Evolutionary conservation across 2,113 vertebrate genomes (phyloP), one percentile per base, ranked within the genome.

Genomic region (Papio anubis): DNA sequence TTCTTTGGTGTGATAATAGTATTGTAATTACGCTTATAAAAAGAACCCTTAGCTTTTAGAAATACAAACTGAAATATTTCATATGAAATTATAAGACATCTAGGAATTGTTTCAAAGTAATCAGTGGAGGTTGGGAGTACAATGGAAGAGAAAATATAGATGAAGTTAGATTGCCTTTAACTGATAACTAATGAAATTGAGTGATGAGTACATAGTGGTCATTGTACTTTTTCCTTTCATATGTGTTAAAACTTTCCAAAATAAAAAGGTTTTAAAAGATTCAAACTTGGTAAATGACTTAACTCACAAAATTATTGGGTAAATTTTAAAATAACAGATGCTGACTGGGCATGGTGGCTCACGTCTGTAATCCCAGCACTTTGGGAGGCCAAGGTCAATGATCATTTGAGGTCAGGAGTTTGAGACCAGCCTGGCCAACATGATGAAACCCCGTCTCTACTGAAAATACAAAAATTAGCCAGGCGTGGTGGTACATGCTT

Each of bases 71-170:
- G 38, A 90, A 81, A 79, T 59, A 76, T 66, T 90, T 70, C 50
- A 87, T 48, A 75, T 50, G 8, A 95, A 95, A 94, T 84, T 75
- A 75, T 13, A 90, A 9, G 18, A 25, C 87, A 85, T 13, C 43
- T 75, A 90, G n/a, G 10, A 97, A 94, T 38, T 90, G 6, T 90
- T 95, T 95, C 84, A 70, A 68, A 83, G 40, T 92, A 76, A 91
- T 57, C 48, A 59, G 18, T 8, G 1, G 12, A 25, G 9, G 8
- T 59, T 1, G 38, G 30, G 52, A 68, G 3, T 88, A 6, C 5
- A 66, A 32, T 6, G 32, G 1, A 94, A 32, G 17, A 72, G 38
- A 82, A 93, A 61, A 95, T 20, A 43, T 0, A 79, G 17, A 68
- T 89, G 48, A 80, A 95, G 66, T 45, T 94, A 72, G 55, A 85